Percentiles rank a stretch among this genome's conserved stretches.
phyloP scores from a whole-genome alignment of 2,888 invertebrate genomes.

The Nephrocerus scutellatus region DNA sequence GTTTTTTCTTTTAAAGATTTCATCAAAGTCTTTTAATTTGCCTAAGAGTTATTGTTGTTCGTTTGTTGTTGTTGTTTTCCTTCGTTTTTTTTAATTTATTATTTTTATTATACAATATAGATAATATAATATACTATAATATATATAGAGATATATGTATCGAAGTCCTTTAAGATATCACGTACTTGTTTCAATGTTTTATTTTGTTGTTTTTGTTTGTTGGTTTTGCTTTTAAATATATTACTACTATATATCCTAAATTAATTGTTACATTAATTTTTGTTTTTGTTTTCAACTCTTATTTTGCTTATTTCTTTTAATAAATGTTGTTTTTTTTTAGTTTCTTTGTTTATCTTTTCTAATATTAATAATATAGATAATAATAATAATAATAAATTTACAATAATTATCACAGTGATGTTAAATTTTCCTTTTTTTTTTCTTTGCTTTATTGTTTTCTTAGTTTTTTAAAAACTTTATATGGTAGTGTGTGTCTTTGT shows the following conservation, averaged over 20 bases:
- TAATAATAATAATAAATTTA: slow-evolving; percentile 48
- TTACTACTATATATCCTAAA: slow-evolving; percentile 34
- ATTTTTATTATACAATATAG: slow-evolving; percentile 21
- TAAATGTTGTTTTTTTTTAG: slow-evolving; percentile 35
- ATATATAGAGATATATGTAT: slow-evolving; percentile 48
- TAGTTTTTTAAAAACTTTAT: slow-evolving; percentile 27
- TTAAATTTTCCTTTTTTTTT: slow-evolving; percentile 45
- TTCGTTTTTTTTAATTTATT: slow-evolving; percentile 30
- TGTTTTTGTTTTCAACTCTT: slow-evolving; percentile 26
- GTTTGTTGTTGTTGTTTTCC: slow-evolving; percentile 24
- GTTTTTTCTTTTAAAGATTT: too few species aligned
- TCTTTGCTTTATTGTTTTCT: slow-evolving; percentile 29
- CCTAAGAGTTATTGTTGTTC: slow-evolving; percentile 25
- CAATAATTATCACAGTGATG: slow-evolving; percentile 49
- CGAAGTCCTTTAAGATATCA: slow-evolving; percentile 49
- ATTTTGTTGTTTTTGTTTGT: slow-evolving; percentile 41
- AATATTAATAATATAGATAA: slow-evolving; percentile 29
- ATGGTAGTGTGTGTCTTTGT: slow-evolving; percentile 31
- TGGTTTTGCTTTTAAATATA: slow-evolving; percentile 30
- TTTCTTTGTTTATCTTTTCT: slow-evolving; percentile 29
- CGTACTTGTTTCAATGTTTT: slow-evolving; percentile 49
- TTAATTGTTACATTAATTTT: slow-evolving; percentile 2
- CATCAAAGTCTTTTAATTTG: too few species aligned
- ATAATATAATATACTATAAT: slow-evolving; percentile 44
- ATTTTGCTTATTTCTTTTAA: slow-evolving; percentile 30